These are phyloP conservation scores for Mormyrops attenuatus DNA, from an alignment of 2,797 vertebrate genomes.

Conservation along the genomic window DNA sequence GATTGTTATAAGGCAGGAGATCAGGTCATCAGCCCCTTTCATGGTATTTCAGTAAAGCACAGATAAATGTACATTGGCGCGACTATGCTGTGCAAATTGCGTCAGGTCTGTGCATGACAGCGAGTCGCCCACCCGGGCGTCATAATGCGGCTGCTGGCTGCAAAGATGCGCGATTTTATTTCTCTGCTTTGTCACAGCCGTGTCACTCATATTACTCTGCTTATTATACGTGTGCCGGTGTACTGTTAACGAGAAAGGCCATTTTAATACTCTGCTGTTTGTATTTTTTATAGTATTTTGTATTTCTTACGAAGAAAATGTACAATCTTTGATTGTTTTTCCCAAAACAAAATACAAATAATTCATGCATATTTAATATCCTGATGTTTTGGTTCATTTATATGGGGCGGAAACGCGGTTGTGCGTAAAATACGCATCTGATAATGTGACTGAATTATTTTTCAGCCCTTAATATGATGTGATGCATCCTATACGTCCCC, in stretches of 20 bases:
- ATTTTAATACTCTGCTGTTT: background rate
- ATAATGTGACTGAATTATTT: background rate
- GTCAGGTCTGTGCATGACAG: conserved; percentile 19
- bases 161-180: background rate
- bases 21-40: background rate
- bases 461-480: background rate
- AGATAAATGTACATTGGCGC: background rate
- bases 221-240: background rate
- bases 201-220: background rate
- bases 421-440: background rate
- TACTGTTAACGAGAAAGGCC: background rate
- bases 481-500: background rate
- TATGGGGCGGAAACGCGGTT: background rate
- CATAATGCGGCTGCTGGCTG: conserved; percentile 72
- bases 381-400: background rate
- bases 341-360: background rate
- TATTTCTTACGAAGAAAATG: background rate
- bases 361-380: background rate
- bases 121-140: conserved; percentile 57
- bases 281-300: background rate
- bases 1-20: background rate
- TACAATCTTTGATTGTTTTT: background rate
- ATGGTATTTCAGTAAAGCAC: background rate
- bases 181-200: background rate
- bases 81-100: conserved; percentile 9